These are phyloP conservation scores for Melospiza georgiana DNA, from an alignment of 2,113 vertebrate genomes.

Conservation along the genomic window DNA sequence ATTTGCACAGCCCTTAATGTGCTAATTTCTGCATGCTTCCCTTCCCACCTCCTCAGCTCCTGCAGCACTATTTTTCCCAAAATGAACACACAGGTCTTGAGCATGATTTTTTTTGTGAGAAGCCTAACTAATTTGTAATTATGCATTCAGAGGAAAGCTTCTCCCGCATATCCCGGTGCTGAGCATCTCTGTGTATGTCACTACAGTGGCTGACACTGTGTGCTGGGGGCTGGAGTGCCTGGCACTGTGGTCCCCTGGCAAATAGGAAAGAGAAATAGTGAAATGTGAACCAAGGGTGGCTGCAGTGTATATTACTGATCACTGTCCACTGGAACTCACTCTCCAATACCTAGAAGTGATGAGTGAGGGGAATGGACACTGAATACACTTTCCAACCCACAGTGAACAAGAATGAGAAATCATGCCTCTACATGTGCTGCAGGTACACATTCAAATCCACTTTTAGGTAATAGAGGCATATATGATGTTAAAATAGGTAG, in stretches of 20 bases:
- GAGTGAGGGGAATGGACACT: neutral
- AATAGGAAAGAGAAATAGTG: neutral
- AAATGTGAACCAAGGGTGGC: neutral
- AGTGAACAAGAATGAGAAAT: neutral
- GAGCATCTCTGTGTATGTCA: neutral
- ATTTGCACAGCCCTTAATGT: rapidly evolving
- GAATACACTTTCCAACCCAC: neutral
- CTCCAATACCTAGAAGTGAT: neutral
- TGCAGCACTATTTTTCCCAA: neutral
- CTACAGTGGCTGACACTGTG: too few species aligned
- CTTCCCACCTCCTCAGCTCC: neutral
- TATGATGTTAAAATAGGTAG: neutral
- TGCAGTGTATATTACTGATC: neutral
- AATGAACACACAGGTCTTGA: neutral
- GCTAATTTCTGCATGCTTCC: neutral
- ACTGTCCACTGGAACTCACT: neutral
- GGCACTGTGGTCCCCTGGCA: neutral
- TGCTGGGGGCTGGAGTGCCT: neutral
- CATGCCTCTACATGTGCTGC: neutral
- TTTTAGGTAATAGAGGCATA: neutral
- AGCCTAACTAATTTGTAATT: neutral
- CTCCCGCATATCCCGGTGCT: neutral
- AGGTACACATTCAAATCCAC: neutral
- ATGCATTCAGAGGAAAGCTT: neutral
- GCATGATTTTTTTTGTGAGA: neutral